These are phyloP conservation scores for Malurus leucopterus DNA, from an alignment of 2,797 vertebrate species.

Conservation along the genomic window DNA sequence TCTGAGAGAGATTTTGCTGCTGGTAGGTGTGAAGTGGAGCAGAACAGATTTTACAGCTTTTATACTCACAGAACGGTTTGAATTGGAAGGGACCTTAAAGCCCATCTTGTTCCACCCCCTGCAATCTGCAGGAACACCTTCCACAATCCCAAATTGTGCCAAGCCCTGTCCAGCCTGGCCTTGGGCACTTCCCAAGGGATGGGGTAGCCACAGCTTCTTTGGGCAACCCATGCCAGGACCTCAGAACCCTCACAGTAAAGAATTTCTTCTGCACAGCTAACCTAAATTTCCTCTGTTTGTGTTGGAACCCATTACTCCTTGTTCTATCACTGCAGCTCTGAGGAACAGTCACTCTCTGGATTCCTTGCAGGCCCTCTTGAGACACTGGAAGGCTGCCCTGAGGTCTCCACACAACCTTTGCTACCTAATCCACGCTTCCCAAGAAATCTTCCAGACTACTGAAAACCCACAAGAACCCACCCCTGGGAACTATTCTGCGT, in stretches of 20 bases:
- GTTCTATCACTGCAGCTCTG: background rate
- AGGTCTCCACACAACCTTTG: background rate
- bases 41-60: background rate
- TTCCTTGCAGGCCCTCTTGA: background rate
- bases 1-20: background rate
- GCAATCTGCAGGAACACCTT: background rate
- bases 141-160: background rate
- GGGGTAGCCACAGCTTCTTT: background rate
- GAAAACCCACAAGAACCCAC: background rate
- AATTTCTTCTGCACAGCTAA: background rate
- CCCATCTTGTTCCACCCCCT: background rate
- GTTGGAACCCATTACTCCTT: background rate
- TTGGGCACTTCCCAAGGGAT: background rate
- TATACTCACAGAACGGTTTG: background rate
- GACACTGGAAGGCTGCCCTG: background rate
- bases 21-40: background rate
- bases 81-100: background rate
- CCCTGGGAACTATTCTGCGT: background rate
- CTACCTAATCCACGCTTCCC: background rate
- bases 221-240: background rate
- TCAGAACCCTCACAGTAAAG: background rate
- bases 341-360: background rate
- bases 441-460: background rate
- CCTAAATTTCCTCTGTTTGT: background rate
- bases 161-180: fast-evolving